Evolutionary conservation across 2,113 vertebrate species (phyloP).

Genomic region (Mustelus asterias): DNA sequence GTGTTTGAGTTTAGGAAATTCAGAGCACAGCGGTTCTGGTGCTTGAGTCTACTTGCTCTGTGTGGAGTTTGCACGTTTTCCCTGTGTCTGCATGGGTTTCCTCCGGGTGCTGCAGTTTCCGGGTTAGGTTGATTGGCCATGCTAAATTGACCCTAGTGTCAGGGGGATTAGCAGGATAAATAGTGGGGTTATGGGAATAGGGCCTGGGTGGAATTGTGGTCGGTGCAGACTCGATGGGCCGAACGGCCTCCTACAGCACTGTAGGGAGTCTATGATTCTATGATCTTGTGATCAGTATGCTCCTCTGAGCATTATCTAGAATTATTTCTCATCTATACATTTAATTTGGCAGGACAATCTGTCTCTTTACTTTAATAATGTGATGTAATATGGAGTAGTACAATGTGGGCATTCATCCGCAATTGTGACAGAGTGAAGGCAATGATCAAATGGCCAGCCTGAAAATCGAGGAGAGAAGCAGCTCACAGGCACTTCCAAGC

Average conservation of each 20-base stretch:
- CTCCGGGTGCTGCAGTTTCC: too few relatives aligned
- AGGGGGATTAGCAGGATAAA: too few relatives aligned
- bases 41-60: not conserved
- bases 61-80: too few relatives aligned
- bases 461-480: not conserved
- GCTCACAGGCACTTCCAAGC: not conserved
- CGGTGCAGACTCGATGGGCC: too few relatives aligned
- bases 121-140: too few relatives aligned
- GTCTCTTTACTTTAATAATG: not conserved
- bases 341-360: not conserved
- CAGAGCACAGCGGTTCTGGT: not conserved
- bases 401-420: not conserved
- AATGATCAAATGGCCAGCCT: not conserved
- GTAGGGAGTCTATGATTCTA: too few relatives aligned
- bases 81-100: too few relatives aligned
- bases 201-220: too few relatives aligned
- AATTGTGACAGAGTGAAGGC: not conserved
- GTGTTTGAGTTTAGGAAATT: not conserved
- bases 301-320: not conserved
- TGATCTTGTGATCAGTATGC: not conserved
- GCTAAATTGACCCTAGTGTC: too few relatives aligned
- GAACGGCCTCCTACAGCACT: too few relatives aligned
- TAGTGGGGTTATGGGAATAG: too few relatives aligned
- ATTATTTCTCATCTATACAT: not conserved
- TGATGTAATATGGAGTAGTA: not conserved